Conservation (phyloP, 2,113 vertebrate species). For the Poeciliopsis retropinna region DNA sequence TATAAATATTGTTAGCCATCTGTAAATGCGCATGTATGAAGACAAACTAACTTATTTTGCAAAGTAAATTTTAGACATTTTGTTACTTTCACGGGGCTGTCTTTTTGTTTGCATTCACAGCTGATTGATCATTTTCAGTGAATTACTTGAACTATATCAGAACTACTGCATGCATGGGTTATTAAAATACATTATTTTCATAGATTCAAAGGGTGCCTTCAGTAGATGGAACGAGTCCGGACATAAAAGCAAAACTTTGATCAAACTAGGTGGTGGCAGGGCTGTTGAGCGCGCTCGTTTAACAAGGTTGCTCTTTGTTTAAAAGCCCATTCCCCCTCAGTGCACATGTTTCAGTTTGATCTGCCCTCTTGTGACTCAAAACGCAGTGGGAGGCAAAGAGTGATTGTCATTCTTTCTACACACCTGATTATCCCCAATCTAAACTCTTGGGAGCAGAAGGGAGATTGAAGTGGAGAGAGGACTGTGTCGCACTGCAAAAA, state of each 20-base stretch:
- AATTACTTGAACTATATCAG: neutral
- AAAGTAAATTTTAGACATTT: neutral
- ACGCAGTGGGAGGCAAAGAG: conserved; percentile 46
- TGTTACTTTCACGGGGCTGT: neutral
- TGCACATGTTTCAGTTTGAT: conserved; percentile 54
- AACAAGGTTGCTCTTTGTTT: conserved; percentile 50
- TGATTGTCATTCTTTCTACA: conserved; percentile 63
- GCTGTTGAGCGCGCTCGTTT: conserved; percentile 25
- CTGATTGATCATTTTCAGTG: neutral
- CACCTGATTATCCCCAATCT: conserved; percentile 60
- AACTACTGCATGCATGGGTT: neutral
- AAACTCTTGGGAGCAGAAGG: neutral
- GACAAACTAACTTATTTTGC: neutral
- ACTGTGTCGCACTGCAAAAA: conserved; percentile 35
- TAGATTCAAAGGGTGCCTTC: conserved; percentile 18
- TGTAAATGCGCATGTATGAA: neutral
- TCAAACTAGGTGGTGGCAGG: conserved; percentile 45
- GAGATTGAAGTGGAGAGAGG: conserved; percentile 26
- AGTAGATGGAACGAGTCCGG: conserved; percentile 25
- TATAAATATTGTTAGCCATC: neutral
- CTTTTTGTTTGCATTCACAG: neutral
- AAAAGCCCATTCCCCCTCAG: conserved; percentile 30
- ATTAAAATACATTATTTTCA: conserved; percentile 16
- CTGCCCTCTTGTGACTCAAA: conserved; percentile 42
- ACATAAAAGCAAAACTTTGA: conserved; percentile 55